A percentile compares a stretch with the other conserved stretches of the same genome.
Conservation (phyloP, 2,797 vertebrate genomes). For the Peromyscus melanophrys region DNA sequence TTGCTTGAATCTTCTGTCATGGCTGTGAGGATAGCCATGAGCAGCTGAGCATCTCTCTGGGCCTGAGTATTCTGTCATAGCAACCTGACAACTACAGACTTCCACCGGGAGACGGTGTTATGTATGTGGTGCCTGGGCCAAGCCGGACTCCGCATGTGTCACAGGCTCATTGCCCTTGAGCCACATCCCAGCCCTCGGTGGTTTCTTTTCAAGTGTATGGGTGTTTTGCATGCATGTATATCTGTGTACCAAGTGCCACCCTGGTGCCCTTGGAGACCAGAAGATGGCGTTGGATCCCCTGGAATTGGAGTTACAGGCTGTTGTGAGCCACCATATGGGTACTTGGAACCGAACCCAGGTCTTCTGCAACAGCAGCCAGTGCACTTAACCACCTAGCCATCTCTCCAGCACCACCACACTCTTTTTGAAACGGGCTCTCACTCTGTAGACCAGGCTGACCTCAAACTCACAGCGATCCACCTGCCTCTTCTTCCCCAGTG, state of each 20-base stretch:
- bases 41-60: neutral
- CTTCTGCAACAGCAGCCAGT: neutral
- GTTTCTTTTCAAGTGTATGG: neutral
- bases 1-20: too few species aligned
- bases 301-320: neutral
- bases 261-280: neutral
- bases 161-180: neutral
- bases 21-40: neutral
- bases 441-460: neutral
- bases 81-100: neutral
- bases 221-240: neutral
- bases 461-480: neutral
- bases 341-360: neutral
- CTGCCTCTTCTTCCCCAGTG: neutral
- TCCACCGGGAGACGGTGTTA: neutral
- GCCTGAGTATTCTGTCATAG: neutral
- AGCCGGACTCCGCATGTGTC: too few species aligned
- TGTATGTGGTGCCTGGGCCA: neutral
- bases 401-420: neutral
- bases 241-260: neutral
- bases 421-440: neutral
- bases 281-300: neutral
- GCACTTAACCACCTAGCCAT: neutral
- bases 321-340: neutral
- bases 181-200: neutral